Evolutionary conservation across 2,888 invertebrate genomes (phyloP).

Genomic region (Meandrusa payeni): DNA sequence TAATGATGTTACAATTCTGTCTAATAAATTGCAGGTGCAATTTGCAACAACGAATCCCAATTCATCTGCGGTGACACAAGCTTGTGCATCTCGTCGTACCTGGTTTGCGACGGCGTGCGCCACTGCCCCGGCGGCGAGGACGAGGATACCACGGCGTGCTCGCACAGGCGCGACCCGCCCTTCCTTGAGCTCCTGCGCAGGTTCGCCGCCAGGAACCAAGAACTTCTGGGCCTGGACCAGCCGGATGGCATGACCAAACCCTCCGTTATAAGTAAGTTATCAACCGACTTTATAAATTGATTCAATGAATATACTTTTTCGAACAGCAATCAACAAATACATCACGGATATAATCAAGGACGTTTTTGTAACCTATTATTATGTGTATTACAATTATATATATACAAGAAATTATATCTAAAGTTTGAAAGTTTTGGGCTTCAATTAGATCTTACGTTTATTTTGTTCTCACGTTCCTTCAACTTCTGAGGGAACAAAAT

Average conservation of each 20-base stretch:
- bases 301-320: too few species aligned
- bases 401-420: too few species aligned
- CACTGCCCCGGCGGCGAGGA: conserved; percentile 85
- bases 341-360: too few species aligned
- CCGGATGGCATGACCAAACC: conserved; percentile 65
- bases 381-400: too few species aligned
- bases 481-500: too few species aligned
- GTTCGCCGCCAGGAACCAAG: conserved; percentile 69
- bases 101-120: conserved; percentile 84
- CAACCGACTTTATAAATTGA: too few species aligned
- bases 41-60: conserved; percentile 65
- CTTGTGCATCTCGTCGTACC: conserved; percentile 83
- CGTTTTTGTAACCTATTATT: too few species aligned
- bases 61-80: conserved; percentile 63
- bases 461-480: too few species aligned
- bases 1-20: too few species aligned
- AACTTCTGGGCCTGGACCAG: conserved; percentile 62
- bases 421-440: neutral
- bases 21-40: conserved; percentile 55
- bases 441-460: too few species aligned
- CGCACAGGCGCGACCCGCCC: conserved; percentile 62
- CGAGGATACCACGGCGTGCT: conserved; percentile 67
- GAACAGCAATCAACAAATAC: too few species aligned
- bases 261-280: conserved; percentile 73
- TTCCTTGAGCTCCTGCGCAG: conserved; percentile 63